phyloP scores from a whole-genome alignment of 2,888 invertebrate species.

The Lithosia quadra region DNA sequence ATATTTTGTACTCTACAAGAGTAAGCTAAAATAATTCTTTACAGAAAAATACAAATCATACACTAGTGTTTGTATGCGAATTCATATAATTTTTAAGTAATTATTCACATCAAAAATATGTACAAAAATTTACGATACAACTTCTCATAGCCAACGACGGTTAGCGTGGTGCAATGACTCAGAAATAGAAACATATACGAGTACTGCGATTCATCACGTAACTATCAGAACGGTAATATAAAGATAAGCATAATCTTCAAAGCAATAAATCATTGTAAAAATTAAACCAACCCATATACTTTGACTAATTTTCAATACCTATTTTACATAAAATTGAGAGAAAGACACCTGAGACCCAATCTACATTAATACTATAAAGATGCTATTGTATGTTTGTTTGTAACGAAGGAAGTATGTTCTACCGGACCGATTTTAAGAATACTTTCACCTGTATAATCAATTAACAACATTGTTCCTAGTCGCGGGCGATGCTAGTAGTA shows the following conservation, averaged over 20 bases:
- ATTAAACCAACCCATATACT: neutral
- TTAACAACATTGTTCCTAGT: too few species aligned
- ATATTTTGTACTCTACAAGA: constrained; percentile 57
- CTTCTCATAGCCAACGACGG: neutral
- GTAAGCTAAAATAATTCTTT: constrained; percentile 35
- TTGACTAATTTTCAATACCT: neutral
- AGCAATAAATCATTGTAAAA: neutral
- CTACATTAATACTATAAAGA: neutral
- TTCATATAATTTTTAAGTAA: neutral
- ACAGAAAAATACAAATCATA: constrained; percentile 19
- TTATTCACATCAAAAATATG: neutral
- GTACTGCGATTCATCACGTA: too few species aligned
- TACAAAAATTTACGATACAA: neutral
- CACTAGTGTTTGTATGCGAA: constrained; percentile 23
- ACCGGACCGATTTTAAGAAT: too few species aligned
- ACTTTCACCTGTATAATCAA: too few species aligned
- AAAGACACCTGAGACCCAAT: too few species aligned
- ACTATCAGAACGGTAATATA: too few species aligned
- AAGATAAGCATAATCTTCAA: too few species aligned
- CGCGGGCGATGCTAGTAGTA: neutral
- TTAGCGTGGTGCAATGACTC: too few species aligned
- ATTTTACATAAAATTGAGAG: too few species aligned
- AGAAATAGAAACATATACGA: too few species aligned
- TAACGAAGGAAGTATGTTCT: too few species aligned
- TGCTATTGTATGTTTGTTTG: neutral